These are phyloP conservation scores for Coronaproctus castanopsis DNA, from an alignment of 2,888 invertebrate genomes.

Conservation along the genomic window DNA sequence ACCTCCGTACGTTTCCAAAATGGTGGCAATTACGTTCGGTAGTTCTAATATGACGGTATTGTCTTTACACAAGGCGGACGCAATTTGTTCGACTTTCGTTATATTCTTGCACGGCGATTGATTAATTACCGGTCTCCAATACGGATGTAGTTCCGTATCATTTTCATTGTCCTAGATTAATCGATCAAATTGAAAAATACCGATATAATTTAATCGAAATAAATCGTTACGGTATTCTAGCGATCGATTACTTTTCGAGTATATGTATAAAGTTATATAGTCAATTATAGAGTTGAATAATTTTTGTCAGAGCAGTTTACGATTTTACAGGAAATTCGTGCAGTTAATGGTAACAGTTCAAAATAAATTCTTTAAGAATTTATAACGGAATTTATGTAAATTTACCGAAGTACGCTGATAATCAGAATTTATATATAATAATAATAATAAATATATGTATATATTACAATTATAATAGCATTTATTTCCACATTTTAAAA, in stretches of 20 bases:
- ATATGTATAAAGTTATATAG: too few species aligned
- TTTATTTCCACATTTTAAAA: too few species aligned
- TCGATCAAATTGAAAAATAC: background rate
- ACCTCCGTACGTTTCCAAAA: conserved; percentile 4
- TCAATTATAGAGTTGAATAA: too few species aligned
- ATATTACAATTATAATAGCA: too few species aligned
- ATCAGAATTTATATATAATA: too few species aligned
- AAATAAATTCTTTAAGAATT: too few species aligned
- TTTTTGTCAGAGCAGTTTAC: too few species aligned
- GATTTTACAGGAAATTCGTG: too few species aligned
- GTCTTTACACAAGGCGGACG: conserved; percentile 12
- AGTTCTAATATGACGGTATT: conserved; percentile 14
- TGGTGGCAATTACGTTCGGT: conserved; percentile 15
- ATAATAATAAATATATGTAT: too few species aligned
- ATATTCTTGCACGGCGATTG: conserved; percentile 14
- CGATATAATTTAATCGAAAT: background rate
- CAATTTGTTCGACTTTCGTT: conserved; percentile 7
- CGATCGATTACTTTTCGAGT: background rate
- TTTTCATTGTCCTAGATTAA: conserved; percentile 13
- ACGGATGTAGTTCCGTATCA: conserved; percentile 10
- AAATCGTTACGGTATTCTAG: background rate
- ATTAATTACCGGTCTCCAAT: conserved; percentile 15
- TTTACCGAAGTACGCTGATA: too few species aligned
- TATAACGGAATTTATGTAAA: too few species aligned
- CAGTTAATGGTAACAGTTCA: too few species aligned